Percentiles rank a stretch among this genome's conserved stretches.
Evolutionary conservation across 2,797 vertebrate species (phyloP).

Genomic region (Leptatherina wallacei): DNA sequence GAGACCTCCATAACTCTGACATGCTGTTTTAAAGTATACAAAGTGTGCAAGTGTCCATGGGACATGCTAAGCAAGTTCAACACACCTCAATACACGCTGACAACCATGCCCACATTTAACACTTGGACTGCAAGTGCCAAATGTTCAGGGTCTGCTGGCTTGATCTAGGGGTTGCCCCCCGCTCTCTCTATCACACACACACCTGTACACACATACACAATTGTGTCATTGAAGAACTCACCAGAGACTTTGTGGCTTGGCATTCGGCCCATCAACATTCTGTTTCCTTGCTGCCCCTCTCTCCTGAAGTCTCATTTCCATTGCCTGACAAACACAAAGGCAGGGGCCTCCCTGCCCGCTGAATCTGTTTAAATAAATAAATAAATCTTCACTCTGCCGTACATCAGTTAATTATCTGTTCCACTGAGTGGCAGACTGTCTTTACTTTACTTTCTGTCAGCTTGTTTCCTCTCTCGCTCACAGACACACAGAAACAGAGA

Average conservation of each 20-base stretch:
- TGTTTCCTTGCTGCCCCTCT: slow-evolving; percentile 59
- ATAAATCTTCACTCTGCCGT: slow-evolving; percentile 56
- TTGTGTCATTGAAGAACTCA: slow-evolving; percentile 59
- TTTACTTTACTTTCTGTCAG: slow-evolving; percentile 58
- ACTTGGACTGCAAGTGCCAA: slow-evolving; percentile 77
- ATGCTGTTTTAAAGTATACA: slow-evolving; percentile 75
- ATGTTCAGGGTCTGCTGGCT: slow-evolving; percentile 75
- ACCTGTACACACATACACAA: slow-evolving; percentile 23
- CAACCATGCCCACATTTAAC: slow-evolving; percentile 80
- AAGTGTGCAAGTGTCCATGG: slow-evolving; percentile 75
- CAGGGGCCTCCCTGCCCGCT: slow-evolving; percentile 50
- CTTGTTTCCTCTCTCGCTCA: slow-evolving; percentile 28
- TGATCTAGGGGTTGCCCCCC: slow-evolving; percentile 59
- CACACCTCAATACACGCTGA: slow-evolving; percentile 77
- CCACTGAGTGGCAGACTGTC: slow-evolving; percentile 74
- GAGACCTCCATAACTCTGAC: slow-evolving; percentile 53
- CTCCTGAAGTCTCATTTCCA: slow-evolving; percentile 77
- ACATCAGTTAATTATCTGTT: slow-evolving; percentile 81
- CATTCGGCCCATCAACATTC: slow-evolving; percentile 77
- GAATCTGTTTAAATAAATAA: slow-evolving; percentile 70
- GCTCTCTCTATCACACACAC: slow-evolving; percentile 29
- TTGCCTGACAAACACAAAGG: slow-evolving; percentile 72
- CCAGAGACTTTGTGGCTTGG: slow-evolving; percentile 73
- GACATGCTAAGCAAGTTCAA: slow-evolving; percentile 78
- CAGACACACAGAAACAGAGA: slow-evolving; percentile 4